Conservation (phyloP, 2,797 vertebrate species). For the Alfaro cultratus region DNA sequence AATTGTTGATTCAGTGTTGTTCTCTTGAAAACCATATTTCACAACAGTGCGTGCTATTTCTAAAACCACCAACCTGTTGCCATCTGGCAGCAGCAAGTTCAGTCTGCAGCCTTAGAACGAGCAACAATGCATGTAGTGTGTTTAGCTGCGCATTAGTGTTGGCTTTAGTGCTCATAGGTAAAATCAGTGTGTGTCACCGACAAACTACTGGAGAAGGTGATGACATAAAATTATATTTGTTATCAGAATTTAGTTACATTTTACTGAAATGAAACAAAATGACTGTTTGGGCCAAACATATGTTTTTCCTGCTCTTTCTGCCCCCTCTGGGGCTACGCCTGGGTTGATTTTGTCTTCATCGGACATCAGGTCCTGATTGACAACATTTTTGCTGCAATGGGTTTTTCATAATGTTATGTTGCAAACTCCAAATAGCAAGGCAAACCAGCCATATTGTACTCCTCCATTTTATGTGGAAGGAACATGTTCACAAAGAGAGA, state of each 20-base stretch:
- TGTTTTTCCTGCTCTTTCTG: neutral
- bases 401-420: neutral
- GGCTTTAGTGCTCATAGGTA: slow-evolving; percentile 29
- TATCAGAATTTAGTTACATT: neutral
- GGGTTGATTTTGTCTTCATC: neutral
- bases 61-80: slow-evolving; percentile 27
- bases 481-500: neutral
- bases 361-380: neutral
- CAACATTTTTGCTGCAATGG: neutral
- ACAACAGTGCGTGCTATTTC: slow-evolving; percentile 40
- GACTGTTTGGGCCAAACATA: neutral
- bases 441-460: neutral
- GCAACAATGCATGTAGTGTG: slow-evolving; percentile 3
- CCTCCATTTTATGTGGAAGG: neutral
- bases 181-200: neutral
- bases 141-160: slow-evolving; percentile 14
- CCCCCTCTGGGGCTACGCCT: neutral
- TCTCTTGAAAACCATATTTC: slow-evolving; percentile 12
- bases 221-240: neutral
- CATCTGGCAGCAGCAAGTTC: slow-evolving; percentile 12
- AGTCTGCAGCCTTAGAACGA: slow-evolving; percentile 29
- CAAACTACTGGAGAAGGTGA: neutral
- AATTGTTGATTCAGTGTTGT: neutral
- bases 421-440: neutral
- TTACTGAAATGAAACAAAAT: neutral